A percentile compares a stretch with the other conserved stretches of the same genome.
Conservation (phyloP, 2,888 invertebrate genomes). For the Harpalus rubripes region DNA sequence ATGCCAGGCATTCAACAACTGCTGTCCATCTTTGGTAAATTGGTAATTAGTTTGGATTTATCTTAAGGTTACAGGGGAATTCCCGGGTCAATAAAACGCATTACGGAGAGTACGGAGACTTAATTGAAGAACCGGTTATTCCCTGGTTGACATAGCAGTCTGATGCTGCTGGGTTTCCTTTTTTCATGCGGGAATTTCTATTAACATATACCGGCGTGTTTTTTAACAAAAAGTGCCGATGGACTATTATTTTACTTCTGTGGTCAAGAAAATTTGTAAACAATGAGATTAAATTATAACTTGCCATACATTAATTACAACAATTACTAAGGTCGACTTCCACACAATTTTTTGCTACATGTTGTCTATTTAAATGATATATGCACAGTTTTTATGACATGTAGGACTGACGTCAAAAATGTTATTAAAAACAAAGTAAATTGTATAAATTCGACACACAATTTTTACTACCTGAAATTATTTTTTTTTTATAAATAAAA, state of each 20-base stretch:
- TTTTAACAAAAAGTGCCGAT: conserved; percentile 15
- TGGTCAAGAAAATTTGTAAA: not conserved
- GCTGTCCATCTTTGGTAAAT: not conserved
- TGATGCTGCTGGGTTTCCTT: conserved; percentile 8
- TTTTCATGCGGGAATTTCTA: conserved; percentile 23
- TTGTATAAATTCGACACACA: not conserved
- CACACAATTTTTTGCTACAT: not conserved
- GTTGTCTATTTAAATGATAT: not conserved
- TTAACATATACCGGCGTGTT: not conserved
- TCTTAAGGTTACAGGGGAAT: conserved; percentile 25
- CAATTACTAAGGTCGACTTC: not conserved
- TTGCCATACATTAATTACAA: not conserved
- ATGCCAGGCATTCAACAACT: not conserved
- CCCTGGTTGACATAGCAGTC: conserved; percentile 4
- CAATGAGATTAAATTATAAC: not conserved
- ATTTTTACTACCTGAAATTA: not conserved
- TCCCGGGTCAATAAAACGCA: conserved; percentile 50
- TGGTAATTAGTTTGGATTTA: not conserved
- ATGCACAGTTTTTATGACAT: not conserved
- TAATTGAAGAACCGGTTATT: conserved; percentile 31
- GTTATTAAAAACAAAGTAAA: not conserved
- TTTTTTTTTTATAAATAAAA: not conserved
- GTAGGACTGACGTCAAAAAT: not conserved
- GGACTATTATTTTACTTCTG: not conserved
- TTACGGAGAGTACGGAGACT: not conserved